Percentiles rank a stretch among this genome's conserved stretches.
Conservation (phyloP, 2,888 invertebrate genomes). For the Drosophila stalkeri region DNA sequence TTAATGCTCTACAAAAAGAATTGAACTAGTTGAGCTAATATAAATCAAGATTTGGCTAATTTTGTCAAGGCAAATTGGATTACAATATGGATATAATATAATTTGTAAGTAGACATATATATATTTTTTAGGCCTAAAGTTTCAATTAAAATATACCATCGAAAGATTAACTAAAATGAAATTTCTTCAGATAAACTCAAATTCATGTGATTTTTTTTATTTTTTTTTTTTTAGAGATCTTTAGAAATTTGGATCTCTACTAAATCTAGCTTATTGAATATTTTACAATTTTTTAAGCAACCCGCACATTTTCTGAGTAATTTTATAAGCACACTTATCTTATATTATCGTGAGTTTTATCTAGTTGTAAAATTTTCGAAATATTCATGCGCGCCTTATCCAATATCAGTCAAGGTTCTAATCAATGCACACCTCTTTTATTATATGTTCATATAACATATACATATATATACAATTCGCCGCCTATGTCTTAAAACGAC, state of each 20-base stretch:
- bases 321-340: background rate
- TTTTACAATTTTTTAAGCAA: background rate
- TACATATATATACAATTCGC: constrained; percentile 2
- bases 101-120: too few relatives aligned
- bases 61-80: background rate
- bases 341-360: constrained; percentile 1
- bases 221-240: background rate
- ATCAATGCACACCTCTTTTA: constrained; percentile 20
- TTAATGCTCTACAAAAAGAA: background rate
- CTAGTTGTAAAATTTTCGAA: constrained; percentile 3
- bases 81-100: background rate
- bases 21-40: background rate
- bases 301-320: background rate
- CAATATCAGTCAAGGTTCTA: background rate
- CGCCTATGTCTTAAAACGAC: constrained; percentile 73
- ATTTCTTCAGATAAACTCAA: too few relatives aligned
- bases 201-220: background rate
- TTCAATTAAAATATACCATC: too few relatives aligned
- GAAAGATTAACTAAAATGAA: too few relatives aligned
- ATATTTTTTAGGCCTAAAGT: too few relatives aligned
- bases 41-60: background rate
- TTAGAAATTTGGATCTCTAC: background rate
- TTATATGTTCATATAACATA: constrained; percentile 8
- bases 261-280: background rate
- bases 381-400: background rate